Conservation (phyloP, 1,140 invertebrate genomes). For the Eufriesea mexicana region DNA sequence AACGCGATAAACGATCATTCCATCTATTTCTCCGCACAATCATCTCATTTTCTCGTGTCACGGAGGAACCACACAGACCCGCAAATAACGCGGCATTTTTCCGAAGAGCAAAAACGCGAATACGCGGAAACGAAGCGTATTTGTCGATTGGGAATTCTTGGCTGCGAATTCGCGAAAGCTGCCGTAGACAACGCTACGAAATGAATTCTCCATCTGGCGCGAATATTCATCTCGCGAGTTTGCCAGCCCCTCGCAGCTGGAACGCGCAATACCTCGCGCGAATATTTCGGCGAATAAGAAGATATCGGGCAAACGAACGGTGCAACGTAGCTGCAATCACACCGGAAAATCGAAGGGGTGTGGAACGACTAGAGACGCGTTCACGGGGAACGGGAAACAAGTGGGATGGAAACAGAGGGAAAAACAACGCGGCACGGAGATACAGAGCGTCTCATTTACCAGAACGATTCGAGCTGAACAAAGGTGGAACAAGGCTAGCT, state of each 20-base stretch:
- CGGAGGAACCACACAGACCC: too few species aligned
- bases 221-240: slow-evolving; percentile 56
- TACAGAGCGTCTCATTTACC: slow-evolving; percentile 39
- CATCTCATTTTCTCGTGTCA: too few species aligned
- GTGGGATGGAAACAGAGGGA: background rate
- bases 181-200: slow-evolving; percentile 18
- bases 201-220: slow-evolving; percentile 45
- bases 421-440: slow-evolving; percentile 12
- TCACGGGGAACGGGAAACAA: background rate
- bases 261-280: slow-evolving; percentile 44
- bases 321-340: slow-evolving; percentile 59
- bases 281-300: slow-evolving; percentile 59
- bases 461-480: slow-evolving; percentile 35
- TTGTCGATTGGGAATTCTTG: background rate
- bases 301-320: slow-evolving; percentile 58
- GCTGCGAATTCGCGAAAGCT: slow-evolving; percentile 12
- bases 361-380: slow-evolving; percentile 5
- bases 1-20: too few species aligned
- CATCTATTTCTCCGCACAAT: too few species aligned
- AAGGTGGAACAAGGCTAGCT: slow-evolving; percentile 17
- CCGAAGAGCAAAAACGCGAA: too few species aligned
- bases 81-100: too few species aligned
- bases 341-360: slow-evolving; percentile 49
- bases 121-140: background rate
- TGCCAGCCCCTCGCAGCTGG: background rate